These are phyloP conservation scores for Lagopus leucura DNA, from an alignment of 2,113 vertebrate genomes.

Conservation along the genomic window DNA sequence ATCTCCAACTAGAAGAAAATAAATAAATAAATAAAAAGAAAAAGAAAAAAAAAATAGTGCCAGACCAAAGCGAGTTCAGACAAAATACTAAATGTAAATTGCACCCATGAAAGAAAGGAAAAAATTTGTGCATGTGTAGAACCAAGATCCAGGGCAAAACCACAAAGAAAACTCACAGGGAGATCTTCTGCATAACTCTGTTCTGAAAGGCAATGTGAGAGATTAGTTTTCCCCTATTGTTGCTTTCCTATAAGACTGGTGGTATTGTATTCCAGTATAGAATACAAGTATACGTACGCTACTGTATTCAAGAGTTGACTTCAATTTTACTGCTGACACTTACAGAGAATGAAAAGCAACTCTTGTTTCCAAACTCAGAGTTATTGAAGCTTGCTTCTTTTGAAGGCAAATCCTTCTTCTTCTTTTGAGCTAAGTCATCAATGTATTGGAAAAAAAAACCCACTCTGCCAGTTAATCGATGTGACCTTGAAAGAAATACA, in stretches of 20 bases:
- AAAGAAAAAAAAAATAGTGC: not conserved
- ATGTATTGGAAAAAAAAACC: not conserved
- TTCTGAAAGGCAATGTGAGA: not conserved
- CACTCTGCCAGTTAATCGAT: not conserved
- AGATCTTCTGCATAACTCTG: not conserved
- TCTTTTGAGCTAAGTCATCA: not conserved
- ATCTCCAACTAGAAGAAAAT: not conserved
- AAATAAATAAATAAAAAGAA: not conserved
- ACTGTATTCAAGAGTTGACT: not conserved
- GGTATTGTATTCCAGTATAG: not conserved
- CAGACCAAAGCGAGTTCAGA: not conserved
- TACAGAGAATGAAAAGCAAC: not conserved
- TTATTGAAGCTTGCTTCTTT: not conserved
- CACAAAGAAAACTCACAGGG: not conserved
- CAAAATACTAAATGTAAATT: not conserved
- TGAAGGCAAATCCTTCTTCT: not conserved
- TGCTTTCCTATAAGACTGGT: not conserved
- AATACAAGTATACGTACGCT: not conserved
- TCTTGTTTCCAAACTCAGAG: not conserved
- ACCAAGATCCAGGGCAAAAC: not conserved
- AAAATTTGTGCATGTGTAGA: not conserved
- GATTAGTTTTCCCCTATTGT: not conserved
- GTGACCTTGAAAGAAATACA: not conserved
- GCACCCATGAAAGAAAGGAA: conserved; percentile 6
- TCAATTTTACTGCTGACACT: not conserved